phyloP scores from a whole-genome alignment of 2,888 invertebrate genomes.

The Heterodera filipjevi region DNA sequence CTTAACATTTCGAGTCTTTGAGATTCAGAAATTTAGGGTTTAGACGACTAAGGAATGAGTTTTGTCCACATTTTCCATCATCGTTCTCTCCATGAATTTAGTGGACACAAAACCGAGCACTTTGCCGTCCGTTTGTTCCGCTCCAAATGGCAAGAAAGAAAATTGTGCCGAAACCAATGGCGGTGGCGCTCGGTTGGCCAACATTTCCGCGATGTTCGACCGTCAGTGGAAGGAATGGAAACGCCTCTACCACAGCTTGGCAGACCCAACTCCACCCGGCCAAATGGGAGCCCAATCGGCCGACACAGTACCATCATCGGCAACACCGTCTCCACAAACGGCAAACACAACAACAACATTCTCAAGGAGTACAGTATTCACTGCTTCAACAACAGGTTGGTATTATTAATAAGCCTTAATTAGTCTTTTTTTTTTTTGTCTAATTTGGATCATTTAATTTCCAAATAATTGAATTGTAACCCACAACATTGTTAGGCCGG shows the following conservation, averaged over 20 bases:
- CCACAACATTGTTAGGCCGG: background rate
- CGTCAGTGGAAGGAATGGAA: conserved; percentile 89
- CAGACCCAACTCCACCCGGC: background rate
- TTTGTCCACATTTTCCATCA: background rate
- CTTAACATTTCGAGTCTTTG: too few relatives aligned
- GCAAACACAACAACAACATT: background rate
- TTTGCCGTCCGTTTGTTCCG: background rate
- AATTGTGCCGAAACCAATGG: conserved; percentile 8
- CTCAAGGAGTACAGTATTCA: conserved; percentile 4
- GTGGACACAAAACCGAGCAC: background rate
- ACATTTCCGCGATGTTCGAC: conserved; percentile 58
- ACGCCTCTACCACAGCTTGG: conserved; percentile 21
- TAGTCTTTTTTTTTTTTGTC: too few relatives aligned
- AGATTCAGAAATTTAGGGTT: too few relatives aligned
- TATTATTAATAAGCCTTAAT: too few relatives aligned
- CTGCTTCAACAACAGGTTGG: background rate
- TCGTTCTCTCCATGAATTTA: background rate
- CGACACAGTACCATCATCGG: background rate
- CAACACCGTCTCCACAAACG: background rate
- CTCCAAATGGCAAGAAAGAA: background rate
- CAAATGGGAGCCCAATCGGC: background rate
- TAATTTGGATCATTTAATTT: too few relatives aligned
- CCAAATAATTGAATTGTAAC: too few relatives aligned
- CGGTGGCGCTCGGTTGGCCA: conserved; percentile 19
- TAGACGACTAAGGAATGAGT: background rate